These are phyloP conservation scores for Artibeus jamaicensis DNA, from an alignment of 2,797 vertebrate genomes.

Conservation along the genomic window DNA sequence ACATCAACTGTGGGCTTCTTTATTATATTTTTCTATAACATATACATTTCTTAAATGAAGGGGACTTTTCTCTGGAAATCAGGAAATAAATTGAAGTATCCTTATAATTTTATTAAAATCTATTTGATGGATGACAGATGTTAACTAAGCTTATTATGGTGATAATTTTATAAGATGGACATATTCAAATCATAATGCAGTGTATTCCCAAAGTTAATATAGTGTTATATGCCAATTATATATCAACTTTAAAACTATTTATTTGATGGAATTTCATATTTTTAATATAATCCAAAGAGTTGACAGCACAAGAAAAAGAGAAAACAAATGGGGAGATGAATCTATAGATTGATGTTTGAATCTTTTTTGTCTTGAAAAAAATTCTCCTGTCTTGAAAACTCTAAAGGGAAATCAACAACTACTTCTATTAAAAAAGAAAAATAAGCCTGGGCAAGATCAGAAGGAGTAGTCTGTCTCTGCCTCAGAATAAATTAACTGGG, in stretches of 20 bases:
- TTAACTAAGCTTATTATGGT: not conserved
- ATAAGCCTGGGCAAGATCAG: not conserved
- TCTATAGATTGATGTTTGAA: not conserved
- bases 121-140: not conserved
- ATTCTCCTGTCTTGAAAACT: not conserved
- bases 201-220: not conserved
- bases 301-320: not conserved
- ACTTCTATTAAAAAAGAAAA: not conserved
- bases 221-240: not conserved
- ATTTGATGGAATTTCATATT: not conserved
- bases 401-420: not conserved
- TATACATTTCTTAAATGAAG: not conserved
- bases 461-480: not conserved
- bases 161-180: not conserved
- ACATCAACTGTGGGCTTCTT: not conserved
- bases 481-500: not conserved
- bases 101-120: not conserved
- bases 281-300: not conserved
- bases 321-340: not conserved
- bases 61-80: not conserved
- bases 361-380: not conserved
- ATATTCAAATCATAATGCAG: not conserved
- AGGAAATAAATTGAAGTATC: not conserved
- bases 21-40: not conserved
- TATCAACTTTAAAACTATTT: not conserved